Evolutionary conservation across 2,113 vertebrate species (phyloP).

Genomic region (Rynchops niger): DNA sequence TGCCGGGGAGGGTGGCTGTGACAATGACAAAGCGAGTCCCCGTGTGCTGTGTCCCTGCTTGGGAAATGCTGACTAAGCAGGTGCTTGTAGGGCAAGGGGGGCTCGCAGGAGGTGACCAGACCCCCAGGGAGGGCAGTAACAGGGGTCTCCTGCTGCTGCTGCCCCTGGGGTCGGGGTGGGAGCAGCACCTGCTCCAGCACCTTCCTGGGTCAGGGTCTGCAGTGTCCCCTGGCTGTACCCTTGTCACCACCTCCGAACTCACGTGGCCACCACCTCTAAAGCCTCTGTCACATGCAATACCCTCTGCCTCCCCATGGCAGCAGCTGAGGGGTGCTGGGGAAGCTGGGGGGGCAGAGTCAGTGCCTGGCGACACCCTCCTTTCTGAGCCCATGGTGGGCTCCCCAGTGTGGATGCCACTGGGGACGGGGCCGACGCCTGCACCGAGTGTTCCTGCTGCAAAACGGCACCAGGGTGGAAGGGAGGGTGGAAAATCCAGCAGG

Average conservation of each 20-base stretch:
- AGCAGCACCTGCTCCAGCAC: background rate
- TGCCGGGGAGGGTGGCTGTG: background rate
- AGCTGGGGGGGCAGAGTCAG: background rate
- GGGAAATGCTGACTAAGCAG: background rate
- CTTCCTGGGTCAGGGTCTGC: background rate
- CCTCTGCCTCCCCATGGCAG: accelerated
- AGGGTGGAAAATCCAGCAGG: background rate
- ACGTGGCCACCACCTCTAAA: background rate
- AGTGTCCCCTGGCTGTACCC: background rate
- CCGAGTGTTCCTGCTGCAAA: background rate
- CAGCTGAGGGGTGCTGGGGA: background rate
- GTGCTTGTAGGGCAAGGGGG: background rate
- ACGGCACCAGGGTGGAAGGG: background rate
- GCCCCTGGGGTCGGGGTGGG: background rate
- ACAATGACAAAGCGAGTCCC: background rate
- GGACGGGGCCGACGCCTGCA: background rate
- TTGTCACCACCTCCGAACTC: background rate
- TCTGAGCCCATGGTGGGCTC: background rate
- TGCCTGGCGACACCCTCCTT: background rate
- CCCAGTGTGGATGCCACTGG: accelerated
- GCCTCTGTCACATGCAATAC: background rate
- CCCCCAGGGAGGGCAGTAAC: background rate
- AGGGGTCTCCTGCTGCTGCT: background rate
- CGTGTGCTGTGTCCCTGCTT: background rate
- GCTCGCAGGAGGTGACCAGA: background rate